Conservation (phyloP, 2,888 invertebrate genomes). For the Amiota communis region DNA sequence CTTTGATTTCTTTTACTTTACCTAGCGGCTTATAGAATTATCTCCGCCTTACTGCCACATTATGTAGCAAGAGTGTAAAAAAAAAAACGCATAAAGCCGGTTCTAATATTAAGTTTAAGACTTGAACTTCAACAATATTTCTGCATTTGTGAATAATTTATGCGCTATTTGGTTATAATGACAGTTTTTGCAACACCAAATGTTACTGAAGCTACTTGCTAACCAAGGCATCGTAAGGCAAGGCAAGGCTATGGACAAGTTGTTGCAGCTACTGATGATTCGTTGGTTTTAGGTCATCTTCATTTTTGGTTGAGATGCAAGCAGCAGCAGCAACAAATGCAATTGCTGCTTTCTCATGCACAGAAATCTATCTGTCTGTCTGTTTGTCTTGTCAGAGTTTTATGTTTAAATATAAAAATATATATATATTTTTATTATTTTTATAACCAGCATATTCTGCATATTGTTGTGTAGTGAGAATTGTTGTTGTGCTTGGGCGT, state of each 20-base stretch:
- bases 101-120: too few relatives aligned
- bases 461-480: too few relatives aligned
- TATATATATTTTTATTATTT: too few relatives aligned
- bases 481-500: slow-evolving; percentile 1
- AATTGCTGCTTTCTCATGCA: background rate
- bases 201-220: background rate
- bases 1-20: too few relatives aligned
- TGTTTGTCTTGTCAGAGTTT: background rate
- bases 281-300: slow-evolving; percentile 30
- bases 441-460: too few relatives aligned
- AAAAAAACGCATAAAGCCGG: too few relatives aligned
- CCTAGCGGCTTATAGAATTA: too few relatives aligned
- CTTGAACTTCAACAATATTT: background rate
- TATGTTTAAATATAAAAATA: too few relatives aligned
- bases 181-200: slow-evolving; percentile 15
- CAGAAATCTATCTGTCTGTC: background rate
- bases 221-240: background rate
- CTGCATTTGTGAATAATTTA: slow-evolving; percentile 1
- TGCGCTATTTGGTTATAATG: slow-evolving; percentile 20
- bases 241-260: background rate
- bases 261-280: background rate
- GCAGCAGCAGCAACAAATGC: background rate
- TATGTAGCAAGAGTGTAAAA: too few relatives aligned
- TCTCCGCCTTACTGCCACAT: too few relatives aligned
- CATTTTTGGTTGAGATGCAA: background rate